Conservation (phyloP, 2,113 vertebrate species). For the Poeciliopsis retropinna region DNA sequence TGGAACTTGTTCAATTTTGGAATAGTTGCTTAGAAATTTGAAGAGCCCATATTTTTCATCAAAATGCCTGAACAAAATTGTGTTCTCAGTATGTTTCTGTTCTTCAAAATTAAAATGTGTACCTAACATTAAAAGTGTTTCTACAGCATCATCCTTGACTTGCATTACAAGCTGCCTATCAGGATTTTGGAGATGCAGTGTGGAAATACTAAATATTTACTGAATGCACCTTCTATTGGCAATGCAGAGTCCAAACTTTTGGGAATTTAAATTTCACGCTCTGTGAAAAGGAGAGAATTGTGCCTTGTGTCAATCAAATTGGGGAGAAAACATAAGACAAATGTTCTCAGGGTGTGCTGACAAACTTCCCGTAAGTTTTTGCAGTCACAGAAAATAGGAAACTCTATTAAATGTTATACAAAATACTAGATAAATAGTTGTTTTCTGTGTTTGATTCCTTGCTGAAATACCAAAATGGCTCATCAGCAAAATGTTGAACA, state of each 20-base stretch:
- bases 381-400: slow-evolving; percentile 19
- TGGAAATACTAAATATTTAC: background rate
- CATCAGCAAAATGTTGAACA: slow-evolving; percentile 31
- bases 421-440: slow-evolving; percentile 13
- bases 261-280: background rate
- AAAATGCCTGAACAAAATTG: background rate
- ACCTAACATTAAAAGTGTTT: background rate
- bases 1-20: slow-evolving; percentile 6
- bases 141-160: slow-evolving; percentile 22
- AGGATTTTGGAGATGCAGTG: background rate
- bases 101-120: slow-evolving; percentile 5
- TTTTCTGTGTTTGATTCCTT: slow-evolving; percentile 25
- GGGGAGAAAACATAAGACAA: slow-evolving; percentile 4
- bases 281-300: slow-evolving; percentile 4
- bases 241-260: background rate
- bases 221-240: background rate
- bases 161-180: slow-evolving; percentile 2
- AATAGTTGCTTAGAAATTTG: background rate
- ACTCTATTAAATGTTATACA: slow-evolving; percentile 38
- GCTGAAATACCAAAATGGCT: slow-evolving; percentile 1
- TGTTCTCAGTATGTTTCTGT: background rate
- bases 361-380: slow-evolving; percentile 13
- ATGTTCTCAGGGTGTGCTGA: background rate
- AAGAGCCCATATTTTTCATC: background rate
- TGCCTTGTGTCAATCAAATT: slow-evolving; percentile 7